Evolutionary conservation across 1,140 invertebrate species (phyloP).

Genomic region (Radopholus similis): DNA sequence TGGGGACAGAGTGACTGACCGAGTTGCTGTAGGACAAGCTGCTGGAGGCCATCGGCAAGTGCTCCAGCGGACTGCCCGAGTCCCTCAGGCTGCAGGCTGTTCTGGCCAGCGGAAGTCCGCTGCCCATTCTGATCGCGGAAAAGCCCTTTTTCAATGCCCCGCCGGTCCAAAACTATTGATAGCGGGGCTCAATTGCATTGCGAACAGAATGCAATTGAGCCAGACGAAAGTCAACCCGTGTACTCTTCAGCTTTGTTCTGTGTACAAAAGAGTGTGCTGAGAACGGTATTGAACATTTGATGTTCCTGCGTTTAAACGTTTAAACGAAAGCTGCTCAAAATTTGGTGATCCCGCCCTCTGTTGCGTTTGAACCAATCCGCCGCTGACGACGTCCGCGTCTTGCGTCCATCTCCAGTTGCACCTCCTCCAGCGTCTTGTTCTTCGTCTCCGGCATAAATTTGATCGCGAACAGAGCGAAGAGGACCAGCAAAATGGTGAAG

Average conservation of each 20-base stretch:
- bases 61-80: background rate
- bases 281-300: too few species aligned
- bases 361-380: too few species aligned
- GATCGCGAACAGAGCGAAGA: constrained; percentile 64
- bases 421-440: constrained; percentile 24
- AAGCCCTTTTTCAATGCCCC: constrained; percentile 15
- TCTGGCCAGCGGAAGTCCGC: background rate
- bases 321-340: too few species aligned
- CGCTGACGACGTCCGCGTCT: too few species aligned
- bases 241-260: background rate
- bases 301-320: too few species aligned
- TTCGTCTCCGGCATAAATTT: constrained; percentile 65
- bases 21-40: background rate
- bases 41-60: constrained; percentile 3
- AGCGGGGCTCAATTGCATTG: too few species aligned
- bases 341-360: too few species aligned
- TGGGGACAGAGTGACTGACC: background rate
- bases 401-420: constrained; percentile 10
- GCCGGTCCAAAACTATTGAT: background rate
- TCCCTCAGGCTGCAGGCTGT: background rate
- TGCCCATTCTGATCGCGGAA: constrained; percentile 12
- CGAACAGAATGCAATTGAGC: too few species aligned
- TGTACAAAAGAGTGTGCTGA: too few species aligned
- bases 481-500: constrained; percentile 62
- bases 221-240: too few species aligned